Conservation (phyloP, 2,113 vertebrate genomes). For the Periophthalmodon schlosseri region DNA sequence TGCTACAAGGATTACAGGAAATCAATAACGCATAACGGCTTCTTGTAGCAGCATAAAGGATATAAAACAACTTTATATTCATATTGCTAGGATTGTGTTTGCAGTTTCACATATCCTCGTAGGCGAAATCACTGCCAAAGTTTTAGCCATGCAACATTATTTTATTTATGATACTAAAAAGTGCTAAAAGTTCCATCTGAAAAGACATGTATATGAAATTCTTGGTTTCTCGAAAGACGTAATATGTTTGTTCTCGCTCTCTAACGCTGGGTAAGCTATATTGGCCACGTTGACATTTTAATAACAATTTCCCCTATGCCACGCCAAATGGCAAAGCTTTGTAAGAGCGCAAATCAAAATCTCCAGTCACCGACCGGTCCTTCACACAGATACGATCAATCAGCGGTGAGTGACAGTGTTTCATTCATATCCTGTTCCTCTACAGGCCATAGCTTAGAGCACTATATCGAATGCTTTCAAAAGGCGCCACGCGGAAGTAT, state of each 20-base stretch:
- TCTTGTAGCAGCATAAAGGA: not conserved
- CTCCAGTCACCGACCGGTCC: conserved; percentile 1
- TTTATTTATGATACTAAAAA: not conserved
- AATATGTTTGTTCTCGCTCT: not conserved
- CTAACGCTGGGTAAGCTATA: not conserved
- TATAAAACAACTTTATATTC: conserved; percentile 1
- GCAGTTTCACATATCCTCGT: not conserved
- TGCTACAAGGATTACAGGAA: conserved; percentile 8
- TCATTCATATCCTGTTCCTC: conserved; percentile 25
- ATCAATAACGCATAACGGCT: conserved; percentile 1
- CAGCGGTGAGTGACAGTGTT: conserved; percentile 8
- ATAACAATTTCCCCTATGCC: not conserved
- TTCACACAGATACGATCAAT: conserved; percentile 19
- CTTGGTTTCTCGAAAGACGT: too few relatives aligned
- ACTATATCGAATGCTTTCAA: conserved; percentile 6
- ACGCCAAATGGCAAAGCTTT: conserved; percentile 10
- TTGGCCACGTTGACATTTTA: not conserved
- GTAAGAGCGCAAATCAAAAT: conserved; percentile 13
- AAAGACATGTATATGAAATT: too few relatives aligned
- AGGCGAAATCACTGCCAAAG: not conserved
- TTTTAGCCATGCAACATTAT: not conserved
- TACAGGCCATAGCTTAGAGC: not conserved
- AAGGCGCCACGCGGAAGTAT: conserved; percentile 10
- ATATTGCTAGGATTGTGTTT: not conserved
- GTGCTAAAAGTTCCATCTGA: too few relatives aligned